Percentiles rank a stretch among this genome's conserved stretches.
phyloP scores from a whole-genome alignment of 2,797 vertebrate species.

The Microchirus variegatus region DNA sequence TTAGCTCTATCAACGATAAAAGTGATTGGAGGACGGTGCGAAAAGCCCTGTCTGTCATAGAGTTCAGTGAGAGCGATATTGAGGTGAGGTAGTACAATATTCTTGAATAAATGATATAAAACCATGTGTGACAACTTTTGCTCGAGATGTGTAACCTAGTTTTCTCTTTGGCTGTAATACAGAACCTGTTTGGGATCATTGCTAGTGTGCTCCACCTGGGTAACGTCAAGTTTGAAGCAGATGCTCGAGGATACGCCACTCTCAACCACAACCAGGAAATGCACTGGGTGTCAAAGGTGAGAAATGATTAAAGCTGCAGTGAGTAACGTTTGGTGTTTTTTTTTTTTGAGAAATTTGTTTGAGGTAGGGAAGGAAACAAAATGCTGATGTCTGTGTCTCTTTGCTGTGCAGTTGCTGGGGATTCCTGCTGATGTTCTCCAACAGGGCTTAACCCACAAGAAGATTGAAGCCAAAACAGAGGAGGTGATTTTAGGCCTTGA shows the following conservation, averaged over 20 bases:
- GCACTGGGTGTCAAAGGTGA: slow-evolving; percentile 93
- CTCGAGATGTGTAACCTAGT: neutral
- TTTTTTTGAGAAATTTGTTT: too few relatives aligned
- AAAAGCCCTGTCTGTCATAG: slow-evolving; percentile 89
- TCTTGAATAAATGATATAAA: neutral
- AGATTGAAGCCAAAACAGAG: slow-evolving; percentile 93
- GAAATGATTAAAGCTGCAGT: neutral
- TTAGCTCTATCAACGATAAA: slow-evolving; percentile 90
- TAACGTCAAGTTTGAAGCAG: slow-evolving; percentile 87
- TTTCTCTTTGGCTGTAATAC: neutral
- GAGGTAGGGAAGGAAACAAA: too few relatives aligned
- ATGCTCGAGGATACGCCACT: slow-evolving; percentile 84
- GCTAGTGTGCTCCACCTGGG: slow-evolving; percentile 94
- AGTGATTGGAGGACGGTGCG: slow-evolving; percentile 89
- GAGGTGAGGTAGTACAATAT: slow-evolving; percentile 79
- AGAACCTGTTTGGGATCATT: slow-evolving; percentile 92
- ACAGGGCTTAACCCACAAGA: slow-evolving; percentile 91
- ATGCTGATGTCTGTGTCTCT: too few relatives aligned
- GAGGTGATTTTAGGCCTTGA: slow-evolving; percentile 79
- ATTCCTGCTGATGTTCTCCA: slow-evolving; percentile 85
- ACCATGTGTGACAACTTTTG: too few relatives aligned
- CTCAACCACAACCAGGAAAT: slow-evolving; percentile 84
- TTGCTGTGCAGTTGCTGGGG: slow-evolving; percentile 85
- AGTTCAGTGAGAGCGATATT: slow-evolving; percentile 85
- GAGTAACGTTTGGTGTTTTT: too few relatives aligned